Base-by-base conservation (phyloP, 2,113 vertebrate genomes). In the Nestor notabilis region DNA sequence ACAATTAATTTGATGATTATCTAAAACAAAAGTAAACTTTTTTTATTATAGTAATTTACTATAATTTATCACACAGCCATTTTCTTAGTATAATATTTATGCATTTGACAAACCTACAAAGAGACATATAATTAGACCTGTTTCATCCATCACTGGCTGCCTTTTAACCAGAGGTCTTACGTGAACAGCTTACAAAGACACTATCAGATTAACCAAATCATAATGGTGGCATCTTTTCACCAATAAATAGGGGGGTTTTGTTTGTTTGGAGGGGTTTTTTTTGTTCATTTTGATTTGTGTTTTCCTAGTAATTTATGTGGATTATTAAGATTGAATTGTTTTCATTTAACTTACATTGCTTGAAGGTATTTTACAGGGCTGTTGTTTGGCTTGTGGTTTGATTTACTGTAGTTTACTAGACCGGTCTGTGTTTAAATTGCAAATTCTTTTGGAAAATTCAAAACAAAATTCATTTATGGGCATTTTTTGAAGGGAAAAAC, bases 1-100 rank as follows among this genome's bases (percentile, higher is more conserved):
- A 93, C 72, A 96, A 97, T 93, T 96, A 96, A 95, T 95, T 96
- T 89, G n/a, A 74, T 96, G 89, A 95, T 96, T 95, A 96, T 79
- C 93, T 93, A 93, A 95, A 95, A 97, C 93, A 97, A 94, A 97
- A 97, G 90, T 97, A 95, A 97, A 96, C 83, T 96, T 93, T 95
- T 96, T 97, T 96, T 91, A 95, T 97, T 95, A 91, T 49, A 95
- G 94, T 94, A 95, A 96, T 97, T 97, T 96, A 60, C 69, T 82
- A n/a, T 95, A 94, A 95, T 97, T 95, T 91, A 89, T 90, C 9
- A 72, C 52, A 49, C 33, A 93, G n/a, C 47, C 49, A 49, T 93
- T 92, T 96, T 92, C 80, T 95, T 87, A 84, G 69, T 87, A 27
- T 71, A 87, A 92, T 91, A 91, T 92, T 95, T 96, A 89, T 85